Conservation (phyloP, 2,888 invertebrate species). For the Flexamia atlantica region DNA sequence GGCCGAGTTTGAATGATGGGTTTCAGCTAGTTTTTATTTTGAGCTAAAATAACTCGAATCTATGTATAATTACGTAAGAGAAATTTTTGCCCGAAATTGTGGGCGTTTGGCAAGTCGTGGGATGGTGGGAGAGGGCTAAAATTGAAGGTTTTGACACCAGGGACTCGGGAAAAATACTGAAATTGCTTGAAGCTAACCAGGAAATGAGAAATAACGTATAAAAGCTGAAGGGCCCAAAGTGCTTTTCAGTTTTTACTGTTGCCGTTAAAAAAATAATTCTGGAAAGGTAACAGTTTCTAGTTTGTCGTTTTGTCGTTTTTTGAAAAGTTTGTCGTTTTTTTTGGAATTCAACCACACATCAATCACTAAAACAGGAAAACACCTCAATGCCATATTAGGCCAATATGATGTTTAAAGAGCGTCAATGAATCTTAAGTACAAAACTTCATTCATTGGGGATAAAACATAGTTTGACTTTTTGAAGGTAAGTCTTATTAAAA, state of each 20-base stretch:
- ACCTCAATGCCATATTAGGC: background rate
- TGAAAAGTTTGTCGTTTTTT: background rate
- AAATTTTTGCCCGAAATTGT: no score
- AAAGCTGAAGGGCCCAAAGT: background rate
- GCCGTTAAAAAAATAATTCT: slow-evolving; percentile 10
- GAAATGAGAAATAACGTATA: no score
- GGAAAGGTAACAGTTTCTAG: background rate
- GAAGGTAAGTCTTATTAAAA: slow-evolving; percentile 2
- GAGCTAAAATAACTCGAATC: no score
- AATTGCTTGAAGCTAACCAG: no score
- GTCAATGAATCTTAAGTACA: background rate
- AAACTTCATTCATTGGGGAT: background rate
- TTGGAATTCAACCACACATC: slow-evolving; percentile 13
- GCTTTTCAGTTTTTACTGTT: background rate
- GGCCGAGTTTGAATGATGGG: no score
- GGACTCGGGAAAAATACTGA: no score
- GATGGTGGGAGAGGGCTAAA: no score
- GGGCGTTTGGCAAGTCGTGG: no score
- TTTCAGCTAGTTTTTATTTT: no score
- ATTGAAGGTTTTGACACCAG: no score
- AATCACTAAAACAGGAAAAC: slow-evolving; percentile 8
- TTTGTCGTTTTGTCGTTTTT: background rate
- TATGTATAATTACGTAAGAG: no score
- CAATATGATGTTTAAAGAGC: slow-evolving; percentile 6
- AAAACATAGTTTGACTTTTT: background rate